phyloP scores from a whole-genome alignment of 2,113 vertebrate species.

The Sander vitreus region DNA sequence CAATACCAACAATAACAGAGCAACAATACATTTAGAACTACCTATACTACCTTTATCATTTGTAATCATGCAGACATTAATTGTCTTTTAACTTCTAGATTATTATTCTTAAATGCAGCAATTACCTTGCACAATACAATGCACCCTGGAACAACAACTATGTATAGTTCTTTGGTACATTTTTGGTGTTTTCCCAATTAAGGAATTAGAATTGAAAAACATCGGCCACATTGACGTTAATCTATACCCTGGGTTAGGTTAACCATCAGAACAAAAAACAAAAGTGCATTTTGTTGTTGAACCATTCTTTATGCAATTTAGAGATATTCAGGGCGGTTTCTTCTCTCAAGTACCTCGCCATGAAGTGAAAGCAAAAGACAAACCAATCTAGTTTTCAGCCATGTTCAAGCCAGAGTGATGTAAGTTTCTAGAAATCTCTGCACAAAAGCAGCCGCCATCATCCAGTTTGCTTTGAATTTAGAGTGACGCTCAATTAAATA shows the following conservation, averaged over 20 bases:
- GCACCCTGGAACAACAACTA: neutral
- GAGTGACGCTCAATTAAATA: neutral
- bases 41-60: neutral
- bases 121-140: no score
- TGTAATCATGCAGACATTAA: neutral
- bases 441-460: neutral
- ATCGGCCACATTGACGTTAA: neutral
- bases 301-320: neutral
- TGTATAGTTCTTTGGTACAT: neutral
- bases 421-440: slow-evolving; percentile 16
- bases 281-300: neutral
- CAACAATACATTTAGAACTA: neutral
- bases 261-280: neutral
- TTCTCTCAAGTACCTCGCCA: neutral
- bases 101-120: neutral
- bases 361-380: slow-evolving; percentile 44
- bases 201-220: neutral
- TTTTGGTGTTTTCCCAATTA: slow-evolving; percentile 16
- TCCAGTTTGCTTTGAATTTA: neutral
- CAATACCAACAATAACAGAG: neutral
- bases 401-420: neutral
- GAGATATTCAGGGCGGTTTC: neutral
- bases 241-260: neutral
- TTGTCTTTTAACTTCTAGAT: neutral
- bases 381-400: neutral